These are phyloP conservation scores for Erynnis tages DNA, from an alignment of 2,888 invertebrate species.

Conservation along the genomic window DNA sequence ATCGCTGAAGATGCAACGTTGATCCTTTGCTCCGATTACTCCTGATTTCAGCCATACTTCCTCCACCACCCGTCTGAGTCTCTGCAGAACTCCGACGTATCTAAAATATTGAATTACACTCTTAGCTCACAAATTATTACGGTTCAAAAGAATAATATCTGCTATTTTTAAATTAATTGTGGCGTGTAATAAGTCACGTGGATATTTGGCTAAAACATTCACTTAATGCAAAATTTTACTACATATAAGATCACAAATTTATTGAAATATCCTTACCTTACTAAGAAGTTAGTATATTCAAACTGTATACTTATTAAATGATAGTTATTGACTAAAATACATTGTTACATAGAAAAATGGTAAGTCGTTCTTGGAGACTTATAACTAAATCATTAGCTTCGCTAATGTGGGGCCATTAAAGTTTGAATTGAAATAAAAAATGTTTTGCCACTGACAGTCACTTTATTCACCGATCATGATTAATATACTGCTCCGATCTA, in stretches of 20 bases:
- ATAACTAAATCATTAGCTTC: conserved; percentile 57
- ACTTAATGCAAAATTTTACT: background rate
- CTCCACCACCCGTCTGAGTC: conserved; percentile 67
- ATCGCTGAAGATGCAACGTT: conserved; percentile 87
- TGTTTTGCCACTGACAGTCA: conserved; percentile 66
- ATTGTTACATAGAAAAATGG: conserved; percentile 71
- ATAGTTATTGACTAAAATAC: no score
- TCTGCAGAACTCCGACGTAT: conserved; percentile 72
- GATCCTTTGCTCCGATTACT: conserved; percentile 85
- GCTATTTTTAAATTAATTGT: no score
- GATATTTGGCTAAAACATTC: background rate
- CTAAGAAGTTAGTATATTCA: no score
- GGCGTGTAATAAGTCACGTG: conserved; percentile 14
- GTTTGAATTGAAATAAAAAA: conserved; percentile 50
- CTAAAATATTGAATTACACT: conserved; percentile 41
- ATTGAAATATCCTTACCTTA: no score
- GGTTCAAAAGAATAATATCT: no score
- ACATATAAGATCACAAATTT: no score
- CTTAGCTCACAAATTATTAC: no score
- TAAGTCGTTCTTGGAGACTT: conserved; percentile 44
- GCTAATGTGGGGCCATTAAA: conserved; percentile 50
- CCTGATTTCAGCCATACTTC: conserved; percentile 63
- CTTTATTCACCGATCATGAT: conserved; percentile 74
- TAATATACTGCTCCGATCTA: conserved; percentile 70
- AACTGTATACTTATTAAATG: no score